These are phyloP conservation scores for Drosophila anomalipes DNA, from an alignment of 2,888 invertebrate species.

Conservation along the genomic window DNA sequence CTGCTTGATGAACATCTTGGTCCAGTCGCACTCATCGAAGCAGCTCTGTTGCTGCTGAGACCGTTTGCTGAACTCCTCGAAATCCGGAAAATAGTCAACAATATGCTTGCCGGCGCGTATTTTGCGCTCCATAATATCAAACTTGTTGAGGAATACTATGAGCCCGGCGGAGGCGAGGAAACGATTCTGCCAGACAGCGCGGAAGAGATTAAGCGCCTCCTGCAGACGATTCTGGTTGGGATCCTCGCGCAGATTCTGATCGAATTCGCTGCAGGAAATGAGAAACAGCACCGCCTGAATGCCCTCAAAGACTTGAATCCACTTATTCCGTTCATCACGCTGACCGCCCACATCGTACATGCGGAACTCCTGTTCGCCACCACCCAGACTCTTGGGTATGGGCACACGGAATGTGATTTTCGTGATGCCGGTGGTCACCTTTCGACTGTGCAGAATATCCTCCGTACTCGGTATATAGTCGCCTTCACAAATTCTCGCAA, in stretches of 20 bases:
- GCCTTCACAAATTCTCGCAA: constrained; percentile 88
- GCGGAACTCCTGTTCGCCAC: constrained; percentile 90
- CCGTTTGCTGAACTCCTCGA: constrained; percentile 86
- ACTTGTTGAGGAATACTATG: constrained; percentile 93
- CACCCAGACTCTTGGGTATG: constrained; percentile 90
- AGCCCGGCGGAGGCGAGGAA: constrained; percentile 91
- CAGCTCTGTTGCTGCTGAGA: constrained; percentile 86
- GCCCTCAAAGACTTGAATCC: constrained; percentile 94
- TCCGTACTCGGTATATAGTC: constrained; percentile 91
- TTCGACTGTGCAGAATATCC: constrained; percentile 91
- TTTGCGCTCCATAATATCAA: constrained; percentile 91
- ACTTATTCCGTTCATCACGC: constrained; percentile 92
- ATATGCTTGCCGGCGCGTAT: constrained; percentile 89
- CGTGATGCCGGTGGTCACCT: constrained; percentile 90
- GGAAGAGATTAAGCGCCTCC: constrained; percentile 90
- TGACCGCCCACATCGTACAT: constrained; percentile 95
- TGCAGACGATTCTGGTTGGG: constrained; percentile 89
- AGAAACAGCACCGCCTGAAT: constrained; percentile 93
- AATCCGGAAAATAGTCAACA: constrained; percentile 89
- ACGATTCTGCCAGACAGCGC: constrained; percentile 90
- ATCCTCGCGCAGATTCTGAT: constrained; percentile 91
- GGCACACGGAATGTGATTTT: constrained; percentile 91
- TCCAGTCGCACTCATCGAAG: constrained; percentile 88
- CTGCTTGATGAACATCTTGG: constrained; percentile 89
- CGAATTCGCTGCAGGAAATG: constrained; percentile 92